These are phyloP conservation scores for Mesitornis unicolor DNA, from an alignment of 2,113 vertebrate species.

Conservation along the genomic window DNA sequence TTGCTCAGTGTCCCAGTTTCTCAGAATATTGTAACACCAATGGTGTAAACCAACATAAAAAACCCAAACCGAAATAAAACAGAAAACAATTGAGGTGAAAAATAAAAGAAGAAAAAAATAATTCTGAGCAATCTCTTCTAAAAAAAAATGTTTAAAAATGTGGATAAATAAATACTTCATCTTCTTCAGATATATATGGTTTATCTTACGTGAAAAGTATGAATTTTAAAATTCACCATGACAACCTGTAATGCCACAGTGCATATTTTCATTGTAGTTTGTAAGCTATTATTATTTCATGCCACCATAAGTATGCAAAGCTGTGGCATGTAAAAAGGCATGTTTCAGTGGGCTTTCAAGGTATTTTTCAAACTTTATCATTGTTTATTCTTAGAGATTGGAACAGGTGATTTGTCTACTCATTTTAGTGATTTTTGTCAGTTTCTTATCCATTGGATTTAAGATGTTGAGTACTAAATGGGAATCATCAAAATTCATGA, in stretches of 20 bases:
- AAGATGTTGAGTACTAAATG: not conserved
- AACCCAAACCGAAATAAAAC: rapidly evolving
- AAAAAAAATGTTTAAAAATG: not conserved
- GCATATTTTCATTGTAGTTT: not conserved
- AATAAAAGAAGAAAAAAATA: not conserved
- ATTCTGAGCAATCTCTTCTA: not conserved
- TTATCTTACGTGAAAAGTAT: not conserved
- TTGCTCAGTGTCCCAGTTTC: not conserved
- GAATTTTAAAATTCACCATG: not conserved
- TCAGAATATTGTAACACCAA: not conserved
- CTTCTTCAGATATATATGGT: not conserved
- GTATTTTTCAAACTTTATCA: not conserved
- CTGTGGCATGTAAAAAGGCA: not conserved
- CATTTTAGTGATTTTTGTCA: not conserved
- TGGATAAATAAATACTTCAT: not conserved
- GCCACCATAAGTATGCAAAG: not conserved
- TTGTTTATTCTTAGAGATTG: not conserved
- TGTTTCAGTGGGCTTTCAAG: not conserved
- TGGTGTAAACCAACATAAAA: not conserved
- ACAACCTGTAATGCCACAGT: not conserved
- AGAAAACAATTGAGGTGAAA: not conserved
- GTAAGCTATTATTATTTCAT: not conserved
- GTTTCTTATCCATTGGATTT: not conserved
- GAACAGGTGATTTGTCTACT: not conserved
- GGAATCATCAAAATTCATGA: not conserved